phyloP scores from a whole-genome alignment of 2,113 vertebrate species.

The Boulengeromyrus knoepffleri region DNA sequence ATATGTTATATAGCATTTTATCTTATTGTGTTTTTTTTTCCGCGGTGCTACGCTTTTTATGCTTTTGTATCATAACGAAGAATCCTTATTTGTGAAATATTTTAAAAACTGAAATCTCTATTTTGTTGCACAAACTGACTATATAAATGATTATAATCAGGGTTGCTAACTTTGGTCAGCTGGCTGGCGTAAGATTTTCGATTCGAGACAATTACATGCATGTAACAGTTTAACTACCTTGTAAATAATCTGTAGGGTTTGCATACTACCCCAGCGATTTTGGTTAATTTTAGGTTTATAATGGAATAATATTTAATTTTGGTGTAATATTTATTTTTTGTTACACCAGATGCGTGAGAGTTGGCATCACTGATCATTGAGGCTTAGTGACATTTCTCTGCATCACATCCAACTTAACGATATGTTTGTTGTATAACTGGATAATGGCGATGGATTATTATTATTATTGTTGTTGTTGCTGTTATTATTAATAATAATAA shows the following conservation, averaged over 20 bases:
- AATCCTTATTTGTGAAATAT: not conserved
- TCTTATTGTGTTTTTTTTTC: not conserved
- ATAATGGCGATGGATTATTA: not conserved
- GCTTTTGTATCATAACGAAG: not conserved
- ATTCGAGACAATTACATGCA: no score
- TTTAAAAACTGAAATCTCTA: not conserved
- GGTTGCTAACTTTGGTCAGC: no score
- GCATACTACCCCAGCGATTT: no score
- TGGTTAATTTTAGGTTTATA: no score
- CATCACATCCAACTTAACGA: not conserved
- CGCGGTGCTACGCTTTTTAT: not conserved
- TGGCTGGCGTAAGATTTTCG: no score
- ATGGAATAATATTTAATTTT: no score
- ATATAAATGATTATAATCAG: not conserved
- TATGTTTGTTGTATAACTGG: not conserved
- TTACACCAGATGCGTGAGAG: no score
- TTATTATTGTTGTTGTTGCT: not conserved
- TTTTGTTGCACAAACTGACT: not conserved
- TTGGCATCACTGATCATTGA: not conserved
- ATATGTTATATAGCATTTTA: not conserved
- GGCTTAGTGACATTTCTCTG: not conserved
- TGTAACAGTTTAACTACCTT: no score
- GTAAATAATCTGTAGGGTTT: no score
- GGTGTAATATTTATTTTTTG: no score
- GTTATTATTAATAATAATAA: not conserved